Evolutionary conservation across 2,113 vertebrate species (phyloP).

Genomic region (Pterocles gutturalis): DNA sequence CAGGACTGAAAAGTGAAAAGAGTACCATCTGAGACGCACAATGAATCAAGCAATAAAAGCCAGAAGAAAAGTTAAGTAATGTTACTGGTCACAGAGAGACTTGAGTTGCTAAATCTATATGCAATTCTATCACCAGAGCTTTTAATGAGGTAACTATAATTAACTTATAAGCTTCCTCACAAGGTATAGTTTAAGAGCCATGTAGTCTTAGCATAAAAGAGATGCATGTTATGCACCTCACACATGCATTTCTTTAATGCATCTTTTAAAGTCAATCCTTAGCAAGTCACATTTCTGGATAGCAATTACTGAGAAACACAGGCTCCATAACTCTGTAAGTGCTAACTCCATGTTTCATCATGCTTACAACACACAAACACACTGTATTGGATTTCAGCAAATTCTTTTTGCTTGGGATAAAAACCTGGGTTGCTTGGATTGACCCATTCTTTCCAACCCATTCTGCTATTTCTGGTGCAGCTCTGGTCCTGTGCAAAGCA

Average conservation of each 20-base stretch:
- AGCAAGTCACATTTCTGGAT: neutral
- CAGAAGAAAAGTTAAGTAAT: neutral
- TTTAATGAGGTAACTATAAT: neutral
- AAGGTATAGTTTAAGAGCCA: neutral
- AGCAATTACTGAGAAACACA: neutral
- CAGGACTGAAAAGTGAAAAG: neutral
- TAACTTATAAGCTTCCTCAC: neutral
- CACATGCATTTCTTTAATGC: neutral
- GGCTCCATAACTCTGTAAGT: neutral
- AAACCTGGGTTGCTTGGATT: neutral
- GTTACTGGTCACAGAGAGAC: neutral
- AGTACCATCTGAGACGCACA: neutral
- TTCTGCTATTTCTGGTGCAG: neutral
- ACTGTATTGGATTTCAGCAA: neutral
- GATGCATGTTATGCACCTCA: neutral
- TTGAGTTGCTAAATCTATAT: neutral
- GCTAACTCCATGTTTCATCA: neutral
- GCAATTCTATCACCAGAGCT: neutral
- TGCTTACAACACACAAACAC: neutral
- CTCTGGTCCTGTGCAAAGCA: neutral
- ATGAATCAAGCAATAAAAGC: neutral
- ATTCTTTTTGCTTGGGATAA: neutral
- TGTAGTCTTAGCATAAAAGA: neutral
- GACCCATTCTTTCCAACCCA: neutral
- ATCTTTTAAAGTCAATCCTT: neutral